Evolutionary conservation across 2,888 invertebrate genomes (phyloP).

Genomic region (Andrena bucephala): DNA sequence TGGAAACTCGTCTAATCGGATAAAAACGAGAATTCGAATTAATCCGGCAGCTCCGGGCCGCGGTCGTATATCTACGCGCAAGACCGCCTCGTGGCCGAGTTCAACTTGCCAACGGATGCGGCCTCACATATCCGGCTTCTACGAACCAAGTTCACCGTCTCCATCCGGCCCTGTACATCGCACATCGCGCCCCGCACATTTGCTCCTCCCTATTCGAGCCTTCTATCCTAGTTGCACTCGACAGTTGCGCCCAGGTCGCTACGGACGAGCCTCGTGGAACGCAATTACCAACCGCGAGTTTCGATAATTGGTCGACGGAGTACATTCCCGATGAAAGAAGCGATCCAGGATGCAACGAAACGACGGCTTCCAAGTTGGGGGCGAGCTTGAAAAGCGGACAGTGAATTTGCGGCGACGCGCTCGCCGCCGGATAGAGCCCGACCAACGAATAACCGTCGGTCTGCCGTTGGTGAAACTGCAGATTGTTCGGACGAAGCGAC

Average conservation of each 20-base stretch:
- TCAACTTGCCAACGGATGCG: slow-evolving; percentile 77
- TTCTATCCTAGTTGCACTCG: neutral
- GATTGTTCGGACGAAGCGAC: slow-evolving; percentile 71
- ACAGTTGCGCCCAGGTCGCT: slow-evolving; percentile 24
- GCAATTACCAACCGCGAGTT: slow-evolving; percentile 75
- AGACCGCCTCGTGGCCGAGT: slow-evolving; percentile 68
- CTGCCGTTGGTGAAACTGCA: slow-evolving; percentile 73
- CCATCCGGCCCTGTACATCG: slow-evolving; percentile 31
- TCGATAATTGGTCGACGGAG: slow-evolving; percentile 35
- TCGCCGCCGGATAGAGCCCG: neutral
- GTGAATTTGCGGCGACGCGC: slow-evolving; percentile 3
- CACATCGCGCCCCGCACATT: neutral
- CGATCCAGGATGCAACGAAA: neutral
- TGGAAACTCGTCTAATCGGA: slow-evolving; percentile 74
- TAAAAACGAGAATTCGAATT: slow-evolving; percentile 81
- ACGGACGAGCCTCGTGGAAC: slow-evolving; percentile 44
- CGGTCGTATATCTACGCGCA: slow-evolving; percentile 58
- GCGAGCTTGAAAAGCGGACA: neutral
- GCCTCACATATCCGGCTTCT: slow-evolving; percentile 79
- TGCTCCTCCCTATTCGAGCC: slow-evolving; percentile 16
- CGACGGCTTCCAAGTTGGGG: neutral
- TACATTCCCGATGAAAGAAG: neutral
- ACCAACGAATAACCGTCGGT: slow-evolving; percentile 52
- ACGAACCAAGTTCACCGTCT: slow-evolving; percentile 73
- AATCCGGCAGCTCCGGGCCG: slow-evolving; percentile 72